Base-by-base conservation (phyloP, 1,140 invertebrate genomes). In the Orius laevigatus region DNA sequence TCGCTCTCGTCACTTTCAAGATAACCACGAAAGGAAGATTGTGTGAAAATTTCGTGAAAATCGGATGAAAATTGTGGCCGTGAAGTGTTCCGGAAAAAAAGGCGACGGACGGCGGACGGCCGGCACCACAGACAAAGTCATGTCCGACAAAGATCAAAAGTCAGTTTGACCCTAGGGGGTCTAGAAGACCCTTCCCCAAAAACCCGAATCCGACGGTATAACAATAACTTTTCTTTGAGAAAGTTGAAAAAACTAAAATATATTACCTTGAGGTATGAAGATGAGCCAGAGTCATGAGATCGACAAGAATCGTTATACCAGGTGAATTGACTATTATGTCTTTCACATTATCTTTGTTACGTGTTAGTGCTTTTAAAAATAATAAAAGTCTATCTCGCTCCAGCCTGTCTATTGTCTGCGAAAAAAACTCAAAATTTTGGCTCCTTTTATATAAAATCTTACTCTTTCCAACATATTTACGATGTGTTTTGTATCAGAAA, bases 401-500 rank as follows among this genome's bases (percentile, higher is more conserved):
- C 61, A 80, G 72, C 67, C 75, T 77, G 62, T 94, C 84, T 38
- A 69, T 65, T 56, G 75, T 75, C 63, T 78, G n/a, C n/a, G 62
- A 51, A 38, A 16, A 38, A 5, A 38, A 5, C 36, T n/a, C n/a
- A n/a, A 38, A 38, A 38, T 16, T 38, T 4, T 38, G 11, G 3
- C 15, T 38, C 36, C 3, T 3, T 38, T 16, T 38, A 4, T n/a
- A 4, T 4, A 16, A 38, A 16, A 15, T 57, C 70, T 72, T 66
- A 89, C 84, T 61, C 83, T 75, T 60, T 96, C 87, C 53, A 98
- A 70, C 83, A 98, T 95, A 55, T 83, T 80, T 33, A 98, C 75
- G 50, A 98, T 95, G 62, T 92, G 95, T 62, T 88, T 89, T 40
- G 91, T 95, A 65, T 99, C 96, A 59, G 87, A 87, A 63, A 99